phyloP scores from a whole-genome alignment of 2,888 invertebrate genomes.

The Catocala fraxini region DNA sequence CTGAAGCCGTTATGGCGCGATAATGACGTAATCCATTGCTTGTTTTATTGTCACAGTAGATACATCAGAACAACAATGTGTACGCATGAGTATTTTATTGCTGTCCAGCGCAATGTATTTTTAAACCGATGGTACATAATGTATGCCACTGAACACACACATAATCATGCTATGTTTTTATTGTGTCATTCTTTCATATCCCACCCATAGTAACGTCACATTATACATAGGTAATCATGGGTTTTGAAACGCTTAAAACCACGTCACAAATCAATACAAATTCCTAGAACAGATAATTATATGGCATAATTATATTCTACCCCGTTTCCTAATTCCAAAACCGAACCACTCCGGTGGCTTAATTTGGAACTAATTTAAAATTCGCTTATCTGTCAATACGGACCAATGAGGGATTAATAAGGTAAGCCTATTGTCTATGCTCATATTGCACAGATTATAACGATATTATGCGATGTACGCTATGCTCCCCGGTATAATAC shows the following conservation, averaged over 20 bases:
- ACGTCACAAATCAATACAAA: no score
- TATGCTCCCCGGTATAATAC: no score
- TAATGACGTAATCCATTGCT: slow-evolving; percentile 54
- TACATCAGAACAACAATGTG: slow-evolving; percentile 53
- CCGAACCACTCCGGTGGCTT: background rate
- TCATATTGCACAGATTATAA: no score
- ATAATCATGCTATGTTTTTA: slow-evolving; percentile 27
- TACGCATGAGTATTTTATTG: slow-evolving; percentile 60
- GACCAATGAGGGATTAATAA: no score
- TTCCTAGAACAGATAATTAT: no score
- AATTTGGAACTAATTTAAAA: slow-evolving; percentile 7
- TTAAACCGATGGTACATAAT: slow-evolving; percentile 35
- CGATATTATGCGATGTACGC: no score
- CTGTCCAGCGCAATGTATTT: slow-evolving; percentile 60
- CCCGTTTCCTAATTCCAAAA: no score
- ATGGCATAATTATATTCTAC: no score
- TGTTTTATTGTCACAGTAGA: slow-evolving; percentile 47
- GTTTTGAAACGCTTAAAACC: no score
- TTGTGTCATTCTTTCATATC: slow-evolving; percentile 27
- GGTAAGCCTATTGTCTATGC: no score
- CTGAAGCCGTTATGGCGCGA: slow-evolving; percentile 47
- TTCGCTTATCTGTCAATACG: background rate
- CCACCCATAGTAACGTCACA: slow-evolving; percentile 4
- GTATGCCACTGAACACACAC: slow-evolving; percentile 18
- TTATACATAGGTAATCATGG: no score